Evolutionary conservation across 1,140 invertebrate species (phyloP).

Genomic region (Ylistrum balloti): DNA sequence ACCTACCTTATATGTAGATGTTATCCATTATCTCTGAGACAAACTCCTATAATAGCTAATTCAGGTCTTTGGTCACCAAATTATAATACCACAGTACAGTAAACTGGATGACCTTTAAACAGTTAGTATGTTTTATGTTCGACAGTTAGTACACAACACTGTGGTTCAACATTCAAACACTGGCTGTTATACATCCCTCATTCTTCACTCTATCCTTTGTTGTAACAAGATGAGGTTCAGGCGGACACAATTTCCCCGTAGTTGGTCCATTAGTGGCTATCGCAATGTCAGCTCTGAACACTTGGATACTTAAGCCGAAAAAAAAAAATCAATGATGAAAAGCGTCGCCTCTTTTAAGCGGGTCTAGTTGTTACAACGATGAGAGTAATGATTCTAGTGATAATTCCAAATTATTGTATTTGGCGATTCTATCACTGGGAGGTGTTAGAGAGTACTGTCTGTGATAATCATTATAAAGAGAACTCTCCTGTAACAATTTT

Average conservation of each 20-base stretch:
- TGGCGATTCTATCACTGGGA: not conserved
- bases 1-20: not conserved
- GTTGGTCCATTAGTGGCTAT: not conserved
- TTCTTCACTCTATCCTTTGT: not conserved
- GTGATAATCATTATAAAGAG: no score
- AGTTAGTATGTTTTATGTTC: not conserved
- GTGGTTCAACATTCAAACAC: not conserved
- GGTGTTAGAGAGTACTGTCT: not conserved
- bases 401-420: not conserved
- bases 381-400: not conserved
- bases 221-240: not conserved
- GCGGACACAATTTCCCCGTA: not conserved
- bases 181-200: not conserved
- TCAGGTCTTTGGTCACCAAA: not conserved
- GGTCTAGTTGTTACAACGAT: not conserved
- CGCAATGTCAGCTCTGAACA: conserved; percentile 2
- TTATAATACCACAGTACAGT: not conserved
- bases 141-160: not conserved
- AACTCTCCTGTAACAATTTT: no score
- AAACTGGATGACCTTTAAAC: not conserved
- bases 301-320: not conserved
- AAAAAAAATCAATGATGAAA: not conserved
- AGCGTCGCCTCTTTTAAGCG: not conserved
- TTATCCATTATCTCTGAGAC: not conserved
- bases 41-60: not conserved